phyloP scores from a whole-genome alignment of 2,113 vertebrate species.

The Osmerus mordax region DNA sequence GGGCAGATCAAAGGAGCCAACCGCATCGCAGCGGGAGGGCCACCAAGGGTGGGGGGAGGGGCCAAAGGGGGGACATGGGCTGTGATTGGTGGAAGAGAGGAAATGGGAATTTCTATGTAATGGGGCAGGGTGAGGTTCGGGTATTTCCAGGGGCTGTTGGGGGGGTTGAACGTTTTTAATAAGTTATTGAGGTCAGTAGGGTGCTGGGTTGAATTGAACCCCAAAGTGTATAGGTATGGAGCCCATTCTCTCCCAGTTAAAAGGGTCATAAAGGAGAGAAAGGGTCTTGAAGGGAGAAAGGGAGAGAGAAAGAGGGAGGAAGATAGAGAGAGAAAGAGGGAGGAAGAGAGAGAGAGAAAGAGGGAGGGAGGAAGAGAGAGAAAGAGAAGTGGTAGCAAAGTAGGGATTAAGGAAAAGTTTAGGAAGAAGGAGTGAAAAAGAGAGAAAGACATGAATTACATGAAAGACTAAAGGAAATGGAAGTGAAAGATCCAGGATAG shows the following conservation, averaged over 20 bases:
- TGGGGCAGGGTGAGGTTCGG: constrained; percentile 37
- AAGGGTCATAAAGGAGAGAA: constrained; percentile 11
- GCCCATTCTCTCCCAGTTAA: constrained; percentile 25
- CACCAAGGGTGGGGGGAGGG: constrained; percentile 77
- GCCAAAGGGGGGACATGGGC: constrained; percentile 25
- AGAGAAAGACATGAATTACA: too few species aligned
- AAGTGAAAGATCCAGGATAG: too few species aligned
- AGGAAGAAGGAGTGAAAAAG: too few species aligned
- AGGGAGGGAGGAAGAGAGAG: not conserved
- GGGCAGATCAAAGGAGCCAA: constrained; percentile 87
- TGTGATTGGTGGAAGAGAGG: constrained; percentile 26
- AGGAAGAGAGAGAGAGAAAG: constrained; percentile 6
- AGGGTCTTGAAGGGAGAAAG: constrained; percentile 32
- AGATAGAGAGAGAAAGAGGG: not conserved
- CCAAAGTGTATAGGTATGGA: constrained; percentile 37
- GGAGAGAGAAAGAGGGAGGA: not conserved
- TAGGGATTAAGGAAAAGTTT: constrained; percentile 22
- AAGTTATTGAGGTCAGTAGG: constrained; percentile 56
- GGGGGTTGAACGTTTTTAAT: constrained; percentile 21
- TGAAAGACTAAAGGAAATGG: too few species aligned
- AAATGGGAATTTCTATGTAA: constrained; percentile 58
- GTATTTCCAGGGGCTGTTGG: not conserved
- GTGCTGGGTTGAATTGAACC: constrained; percentile 22
- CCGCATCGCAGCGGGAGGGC: constrained; percentile 85
- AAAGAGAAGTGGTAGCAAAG: not conserved